Percentiles rank a stretch among this genome's conserved stretches.
These are phyloP conservation scores for Liasis olivaceus DNA, from an alignment of 2,797 vertebrate genomes.

Conservation along the genomic window DNA sequence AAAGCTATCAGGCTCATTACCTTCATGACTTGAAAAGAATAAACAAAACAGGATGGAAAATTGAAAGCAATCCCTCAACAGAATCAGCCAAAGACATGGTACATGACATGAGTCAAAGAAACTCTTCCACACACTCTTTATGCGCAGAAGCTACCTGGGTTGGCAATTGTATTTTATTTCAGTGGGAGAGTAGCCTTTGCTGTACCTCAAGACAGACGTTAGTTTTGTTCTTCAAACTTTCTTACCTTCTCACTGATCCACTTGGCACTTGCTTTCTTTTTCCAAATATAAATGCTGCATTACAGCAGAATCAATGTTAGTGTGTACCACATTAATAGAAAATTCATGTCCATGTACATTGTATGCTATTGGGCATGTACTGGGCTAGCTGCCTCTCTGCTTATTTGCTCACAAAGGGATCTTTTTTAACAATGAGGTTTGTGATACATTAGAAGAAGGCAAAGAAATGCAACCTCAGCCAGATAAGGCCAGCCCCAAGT, in stretches of 20 bases:
- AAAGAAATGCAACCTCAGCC: neutral
- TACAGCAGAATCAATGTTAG: neutral
- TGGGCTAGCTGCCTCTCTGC: neutral
- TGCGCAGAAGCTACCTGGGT: no score
- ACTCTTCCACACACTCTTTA: neutral
- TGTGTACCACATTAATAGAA: neutral
- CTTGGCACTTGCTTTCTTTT: neutral
- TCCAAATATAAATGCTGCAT: neutral
- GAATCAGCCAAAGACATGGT: neutral
- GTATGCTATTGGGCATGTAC: neutral
- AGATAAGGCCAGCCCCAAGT: neutral
- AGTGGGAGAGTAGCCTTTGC: neutral
- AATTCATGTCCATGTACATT: neutral
- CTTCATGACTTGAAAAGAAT: neutral
- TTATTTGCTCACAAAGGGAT: neutral
- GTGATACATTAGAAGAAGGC: neutral
- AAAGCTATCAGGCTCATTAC: neutral
- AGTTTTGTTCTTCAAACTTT: neutral
- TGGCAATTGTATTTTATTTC: neutral
- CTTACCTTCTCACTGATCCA: neutral
- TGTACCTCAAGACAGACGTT: neutral
- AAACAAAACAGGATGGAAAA: neutral
- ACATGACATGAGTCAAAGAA: no score
- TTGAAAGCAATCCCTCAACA: neutral
- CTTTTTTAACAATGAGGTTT: neutral